Evolutionary conservation across 2,888 invertebrate genomes (phyloP).

Genomic region (Marasmarcha lunaedactyla): DNA sequence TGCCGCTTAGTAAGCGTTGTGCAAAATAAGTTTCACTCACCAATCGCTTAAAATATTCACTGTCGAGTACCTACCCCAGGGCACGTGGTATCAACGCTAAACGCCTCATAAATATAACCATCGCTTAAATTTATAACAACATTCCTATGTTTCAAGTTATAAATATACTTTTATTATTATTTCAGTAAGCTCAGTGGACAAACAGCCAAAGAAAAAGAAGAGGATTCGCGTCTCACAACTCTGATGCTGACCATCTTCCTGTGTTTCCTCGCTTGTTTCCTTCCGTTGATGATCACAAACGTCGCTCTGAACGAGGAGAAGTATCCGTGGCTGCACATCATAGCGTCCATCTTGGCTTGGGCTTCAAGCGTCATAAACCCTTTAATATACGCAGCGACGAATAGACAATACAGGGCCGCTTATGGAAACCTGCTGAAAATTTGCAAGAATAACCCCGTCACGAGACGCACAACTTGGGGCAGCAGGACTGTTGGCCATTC

Average conservation of each 20-base stretch:
- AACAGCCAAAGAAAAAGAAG: conserved; percentile 66
- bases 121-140: too few relatives aligned
- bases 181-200: conserved; percentile 60
- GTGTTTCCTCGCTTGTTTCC: conserved; percentile 87
- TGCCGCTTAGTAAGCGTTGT: too few relatives aligned
- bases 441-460: conserved; percentile 45
- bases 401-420: conserved; percentile 80
- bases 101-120: too few relatives aligned
- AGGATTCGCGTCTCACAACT: conserved; percentile 84
- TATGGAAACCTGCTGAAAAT: conserved; percentile 67
- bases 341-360: conserved; percentile 90
- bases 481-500: conserved; percentile 58
- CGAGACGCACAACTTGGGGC: conserved; percentile 51
- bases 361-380: conserved; percentile 92
- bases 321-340: conserved; percentile 80
- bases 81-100: too few relatives aligned
- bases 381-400: conserved; percentile 90
- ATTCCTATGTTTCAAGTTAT: too few relatives aligned
- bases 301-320: conserved; percentile 83
- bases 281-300: conserved; percentile 90
- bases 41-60: too few relatives aligned
- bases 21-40: too few relatives aligned
- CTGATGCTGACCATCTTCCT: conserved; percentile 91
- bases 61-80: too few relatives aligned
- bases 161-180: too few relatives aligned